Base-by-base conservation (phyloP, 2,888 invertebrate genomes). In the Folsomia manolachei region DNA sequence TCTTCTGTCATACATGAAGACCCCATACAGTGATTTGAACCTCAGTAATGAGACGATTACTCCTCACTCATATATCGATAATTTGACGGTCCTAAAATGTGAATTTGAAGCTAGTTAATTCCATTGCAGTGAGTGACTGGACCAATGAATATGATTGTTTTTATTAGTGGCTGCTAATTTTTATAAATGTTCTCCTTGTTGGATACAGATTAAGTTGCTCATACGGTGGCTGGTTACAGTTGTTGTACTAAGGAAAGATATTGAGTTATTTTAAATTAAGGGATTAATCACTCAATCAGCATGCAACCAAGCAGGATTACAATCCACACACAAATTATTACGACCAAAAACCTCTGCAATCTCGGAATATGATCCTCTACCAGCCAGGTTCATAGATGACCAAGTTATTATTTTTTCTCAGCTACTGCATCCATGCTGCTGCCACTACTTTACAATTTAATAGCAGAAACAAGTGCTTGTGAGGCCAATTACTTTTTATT, bases 21-120 rank as follows among this genome's bases (percentile, higher is more conserved):
- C 69, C 71, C 69, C 73, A 27, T 69, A 71, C 67, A 64, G 73
- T 21, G 73, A 68, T 24, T 62, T 66, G 52, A 70, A 61, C 71
- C 53, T 69, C 61, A 60, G 63, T 74, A 74, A 71, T 71, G 71
- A 74, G 71, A 69, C 71, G 65, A 72, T 72, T 65, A 70, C 70
- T 69, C 71, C 71, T 71, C 71, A 71, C 63, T 23, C 64, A 64
- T 24, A 71, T 63, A 52, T 63, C 73, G 69, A 74, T 74, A 74
- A 74, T 68, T 72, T 68, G 64, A 65, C 63, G 53, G 14, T 67
- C 24, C 23, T 14, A 56, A n/a, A n/a, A 56, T 56, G 18, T 56
- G n/a, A 56, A 56, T 56, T 56, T n/a, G 56, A 21, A 21, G n/a
- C 18, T 56, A 14, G 7, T 14, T 39, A n/a, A n/a, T n/a, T n/a